Evolutionary conservation across 2,797 vertebrate genomes (phyloP).

Genomic region (Euphonia xanthogaster): DNA sequence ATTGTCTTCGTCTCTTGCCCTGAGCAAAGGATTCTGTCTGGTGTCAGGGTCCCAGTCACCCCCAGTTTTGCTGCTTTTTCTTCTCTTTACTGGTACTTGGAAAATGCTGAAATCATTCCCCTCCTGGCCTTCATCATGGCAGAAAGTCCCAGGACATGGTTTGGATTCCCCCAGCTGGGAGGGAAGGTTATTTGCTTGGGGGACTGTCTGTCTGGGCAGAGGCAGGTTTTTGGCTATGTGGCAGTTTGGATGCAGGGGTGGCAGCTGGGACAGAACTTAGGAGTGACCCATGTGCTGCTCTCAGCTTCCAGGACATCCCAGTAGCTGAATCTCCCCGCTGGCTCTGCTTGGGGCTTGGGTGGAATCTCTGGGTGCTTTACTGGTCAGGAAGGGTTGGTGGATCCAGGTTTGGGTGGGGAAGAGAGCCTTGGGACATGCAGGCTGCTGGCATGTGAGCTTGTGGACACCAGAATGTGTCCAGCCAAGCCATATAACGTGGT

Average conservation of each 20-base stretch:
- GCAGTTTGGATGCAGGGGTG: background rate
- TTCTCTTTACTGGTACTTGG: background rate
- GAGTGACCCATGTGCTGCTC: accelerated
- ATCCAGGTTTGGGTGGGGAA: background rate
- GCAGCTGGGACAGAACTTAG: background rate
- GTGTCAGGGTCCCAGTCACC: background rate
- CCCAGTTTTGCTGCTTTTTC: background rate
- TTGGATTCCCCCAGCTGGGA: background rate
- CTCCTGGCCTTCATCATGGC: background rate
- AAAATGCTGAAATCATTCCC: background rate
- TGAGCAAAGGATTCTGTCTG: background rate
- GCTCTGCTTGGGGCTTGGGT: accelerated
- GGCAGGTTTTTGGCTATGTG: accelerated
- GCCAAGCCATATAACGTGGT: background rate
- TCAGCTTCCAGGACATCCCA: background rate
- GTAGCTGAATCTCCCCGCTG: accelerated
- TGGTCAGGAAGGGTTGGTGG: background rate
- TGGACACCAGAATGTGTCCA: background rate
- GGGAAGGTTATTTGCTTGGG: background rate
- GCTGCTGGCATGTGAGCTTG: background rate
- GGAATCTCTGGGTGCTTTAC: background rate
- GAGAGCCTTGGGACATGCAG: background rate
- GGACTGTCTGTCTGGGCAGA: background rate
- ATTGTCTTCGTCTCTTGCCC: accelerated
- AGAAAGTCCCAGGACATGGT: background rate